Evolutionary conservation across 2,888 invertebrate species (phyloP).

Genomic region (Drosophila atripex): DNA sequence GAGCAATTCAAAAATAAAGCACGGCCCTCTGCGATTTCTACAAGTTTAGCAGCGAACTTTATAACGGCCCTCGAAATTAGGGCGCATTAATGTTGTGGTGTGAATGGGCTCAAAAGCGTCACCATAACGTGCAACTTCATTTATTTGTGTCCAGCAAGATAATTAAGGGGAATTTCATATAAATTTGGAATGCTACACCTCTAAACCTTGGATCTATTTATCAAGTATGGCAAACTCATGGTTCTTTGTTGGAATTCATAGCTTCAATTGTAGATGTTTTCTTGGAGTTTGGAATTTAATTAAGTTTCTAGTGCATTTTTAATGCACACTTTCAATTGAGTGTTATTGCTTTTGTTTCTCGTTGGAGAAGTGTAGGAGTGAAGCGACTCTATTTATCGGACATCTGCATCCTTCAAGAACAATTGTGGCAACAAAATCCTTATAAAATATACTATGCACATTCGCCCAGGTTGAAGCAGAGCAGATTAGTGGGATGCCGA

Average conservation of each 20-base stretch:
- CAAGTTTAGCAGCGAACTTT: not conserved
- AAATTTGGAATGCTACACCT: not conserved
- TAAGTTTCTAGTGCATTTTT: conserved; percentile 36
- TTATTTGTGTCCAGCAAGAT: too few species aligned
- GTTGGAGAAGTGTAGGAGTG: conserved; percentile 6
- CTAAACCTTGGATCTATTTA: not conserved
- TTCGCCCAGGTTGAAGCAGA: not conserved
- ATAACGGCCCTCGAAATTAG: too few species aligned
- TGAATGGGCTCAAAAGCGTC: too few species aligned
- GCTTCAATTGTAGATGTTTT: not conserved
- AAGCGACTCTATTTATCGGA: conserved; percentile 1
- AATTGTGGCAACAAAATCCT: conserved; percentile 3
- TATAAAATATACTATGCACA: conserved; percentile 14
- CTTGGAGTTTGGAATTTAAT: conserved; percentile 29
- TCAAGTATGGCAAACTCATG: not conserved
- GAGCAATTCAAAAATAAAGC: not conserved
- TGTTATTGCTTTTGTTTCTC: conserved; percentile 11
- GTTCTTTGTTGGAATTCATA: not conserved
- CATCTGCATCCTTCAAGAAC: conserved; percentile 12
- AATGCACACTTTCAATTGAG: conserved; percentile 21
- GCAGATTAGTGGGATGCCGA: conserved; percentile 35
- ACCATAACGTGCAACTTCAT: too few species aligned
- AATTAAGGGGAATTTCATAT: too few species aligned
- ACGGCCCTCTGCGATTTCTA: not conserved
- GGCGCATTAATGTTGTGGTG: too few species aligned